Conservation (phyloP, 2,888 invertebrate species). For the Eupithecia tripunctaria region DNA sequence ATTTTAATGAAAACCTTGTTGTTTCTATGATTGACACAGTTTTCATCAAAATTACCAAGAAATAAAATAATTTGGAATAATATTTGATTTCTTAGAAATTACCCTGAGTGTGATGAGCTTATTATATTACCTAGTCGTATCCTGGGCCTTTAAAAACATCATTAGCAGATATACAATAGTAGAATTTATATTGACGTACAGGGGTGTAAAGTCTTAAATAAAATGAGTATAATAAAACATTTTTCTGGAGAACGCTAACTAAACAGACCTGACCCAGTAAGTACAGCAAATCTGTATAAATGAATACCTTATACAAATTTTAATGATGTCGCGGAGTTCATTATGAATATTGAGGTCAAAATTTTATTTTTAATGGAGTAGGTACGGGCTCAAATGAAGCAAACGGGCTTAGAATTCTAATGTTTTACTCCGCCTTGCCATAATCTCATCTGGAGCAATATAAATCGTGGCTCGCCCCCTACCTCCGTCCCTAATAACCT, state of each 20-base stretch:
- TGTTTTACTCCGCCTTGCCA: slow-evolving; percentile 63
- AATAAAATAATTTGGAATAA: too few species aligned
- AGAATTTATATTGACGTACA: neutral
- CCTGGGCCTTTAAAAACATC: too few species aligned
- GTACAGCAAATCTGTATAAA: slow-evolving; percentile 26
- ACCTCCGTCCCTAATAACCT: slow-evolving; percentile 54
- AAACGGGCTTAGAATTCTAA: slow-evolving; percentile 53
- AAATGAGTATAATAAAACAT: too few species aligned
- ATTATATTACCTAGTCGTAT: too few species aligned
- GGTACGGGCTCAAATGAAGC: slow-evolving; percentile 48
- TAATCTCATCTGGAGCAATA: slow-evolving; percentile 66
- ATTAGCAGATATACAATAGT: neutral
- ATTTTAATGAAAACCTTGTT: too few species aligned
- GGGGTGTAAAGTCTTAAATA: too few species aligned
- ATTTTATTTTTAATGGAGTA: slow-evolving; percentile 39
- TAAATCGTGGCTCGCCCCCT: slow-evolving; percentile 59
- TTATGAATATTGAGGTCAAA: slow-evolving; percentile 44
- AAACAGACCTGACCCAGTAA: neutral
- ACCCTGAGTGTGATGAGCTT: too few species aligned
- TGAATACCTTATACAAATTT: slow-evolving; percentile 33
- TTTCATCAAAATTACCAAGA: too few species aligned
- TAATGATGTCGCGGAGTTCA: slow-evolving; percentile 34
- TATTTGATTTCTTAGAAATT: too few species aligned
- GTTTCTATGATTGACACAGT: too few species aligned
- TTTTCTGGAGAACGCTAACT: too few species aligned